Base-by-base conservation (phyloP, 2,888 invertebrate species). In the Sesia apiformis region DNA sequence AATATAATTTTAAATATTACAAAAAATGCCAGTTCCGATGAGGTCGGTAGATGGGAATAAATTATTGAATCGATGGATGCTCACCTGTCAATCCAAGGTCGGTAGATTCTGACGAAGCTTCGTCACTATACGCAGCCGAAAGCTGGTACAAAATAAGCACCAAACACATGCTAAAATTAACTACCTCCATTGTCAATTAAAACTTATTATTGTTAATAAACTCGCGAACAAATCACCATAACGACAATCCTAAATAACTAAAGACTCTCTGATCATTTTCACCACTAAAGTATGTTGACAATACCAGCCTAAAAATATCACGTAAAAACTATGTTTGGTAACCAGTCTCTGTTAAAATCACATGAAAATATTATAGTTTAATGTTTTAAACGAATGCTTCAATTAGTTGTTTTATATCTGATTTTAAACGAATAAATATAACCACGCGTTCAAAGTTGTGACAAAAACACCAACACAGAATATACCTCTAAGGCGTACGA, bases 81-180 rank as follows among this genome's bases (percentile, higher is more conserved):
- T 74, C 74, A 88, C 89, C 89, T 60, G 64, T 74, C 54, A 80
- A 58, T 72, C 81, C 81, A 60, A 84, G 61, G 72, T 86, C 87
- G 52, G 78, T 70, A 0, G 82, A 77, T 60, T 89, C 88, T 41
- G 86, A 84, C 1, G 86, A 84, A 4, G 75, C 65, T 50, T 85
- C 86, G 56, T 83, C 80, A 61, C 79, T 78, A 55, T 75, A 76
- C 40, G 71, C 86, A 51, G 70, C 66, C 6, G 84, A 76, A 53
- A 86, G 67, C 65, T 84, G 84, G 70, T 83, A 84, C 65, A 86
- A 62, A 57, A 88, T 66, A 63, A 89, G 74, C 62, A 87, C 73
- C 59, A 87, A 69, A 67, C 79, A 87, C 69, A 88, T 66, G 75
- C 81, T 75, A 70, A 84, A 78, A 80, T 88, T 86, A 69, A 84